phyloP scores from a whole-genome alignment of 30 jellyfish, hydroid and myxozoan species.

The Aurelia sp. region DNA sequence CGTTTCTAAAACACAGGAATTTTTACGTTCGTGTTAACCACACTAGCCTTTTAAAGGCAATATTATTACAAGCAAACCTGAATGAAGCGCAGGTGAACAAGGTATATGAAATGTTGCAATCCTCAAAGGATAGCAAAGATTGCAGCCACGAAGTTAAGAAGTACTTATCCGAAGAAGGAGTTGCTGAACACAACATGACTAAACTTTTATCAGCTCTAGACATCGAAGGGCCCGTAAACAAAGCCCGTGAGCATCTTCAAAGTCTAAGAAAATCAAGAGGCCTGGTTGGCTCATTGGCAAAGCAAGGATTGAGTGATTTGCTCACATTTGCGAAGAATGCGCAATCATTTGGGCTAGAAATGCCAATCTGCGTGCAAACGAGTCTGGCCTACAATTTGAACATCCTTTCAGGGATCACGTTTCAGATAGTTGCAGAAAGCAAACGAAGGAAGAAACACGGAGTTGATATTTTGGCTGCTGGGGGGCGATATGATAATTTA shows the following conservation, averaged over 20 bases:
- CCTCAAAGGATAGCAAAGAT: constrained; percentile 50
- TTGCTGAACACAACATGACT: constrained; percentile 73
- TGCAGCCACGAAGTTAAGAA: constrained; percentile 27
- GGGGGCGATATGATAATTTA: constrained; percentile 86
- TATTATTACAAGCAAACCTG: constrained; percentile 63
- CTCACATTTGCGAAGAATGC: constrained; percentile 48
- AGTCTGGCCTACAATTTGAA: constrained; percentile 64
- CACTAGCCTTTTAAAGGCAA: constrained; percentile 74
- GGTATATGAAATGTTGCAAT: constrained; percentile 51
- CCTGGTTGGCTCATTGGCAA: constrained; percentile 64
- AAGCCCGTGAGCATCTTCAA: constrained; percentile 80
- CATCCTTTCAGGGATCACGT: constrained; percentile 81
- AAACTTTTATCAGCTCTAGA: constrained; percentile 50
- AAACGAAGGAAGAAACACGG: constrained; percentile 78
- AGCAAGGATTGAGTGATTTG: constrained; percentile 82
- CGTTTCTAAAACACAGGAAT: constrained; percentile 49
- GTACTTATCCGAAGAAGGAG: constrained; percentile 33
- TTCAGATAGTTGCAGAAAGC: constrained; percentile 88
- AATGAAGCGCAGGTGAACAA: constrained; percentile 55
- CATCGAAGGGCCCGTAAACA: constrained; percentile 75
- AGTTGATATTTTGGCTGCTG: constrained; percentile 89
- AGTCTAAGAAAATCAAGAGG: constrained; percentile 77
- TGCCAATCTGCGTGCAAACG: constrained; percentile 70
- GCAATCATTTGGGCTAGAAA: constrained; percentile 48
- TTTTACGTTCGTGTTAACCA: constrained; percentile 85